Conservation (phyloP, 2,113 vertebrate species). For the Alligator mississippiensis region DNA sequence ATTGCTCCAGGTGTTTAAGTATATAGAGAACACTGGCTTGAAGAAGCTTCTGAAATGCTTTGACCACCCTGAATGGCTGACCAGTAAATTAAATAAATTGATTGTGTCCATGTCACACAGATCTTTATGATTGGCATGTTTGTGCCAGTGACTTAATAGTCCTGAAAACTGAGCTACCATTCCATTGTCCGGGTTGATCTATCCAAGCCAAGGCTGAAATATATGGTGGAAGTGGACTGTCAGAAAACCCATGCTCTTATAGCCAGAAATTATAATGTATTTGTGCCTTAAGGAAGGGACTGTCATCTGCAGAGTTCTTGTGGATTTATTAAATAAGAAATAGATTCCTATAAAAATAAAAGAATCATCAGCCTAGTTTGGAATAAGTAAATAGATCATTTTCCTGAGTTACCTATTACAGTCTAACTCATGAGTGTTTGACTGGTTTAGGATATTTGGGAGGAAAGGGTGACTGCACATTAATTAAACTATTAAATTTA, state of each 20-base stretch:
- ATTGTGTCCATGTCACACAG: neutral
- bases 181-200: neutral
- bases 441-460: neutral
- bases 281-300: neutral
- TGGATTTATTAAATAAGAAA: no score
- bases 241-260: neutral
- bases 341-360: no score
- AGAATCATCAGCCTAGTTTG: no score
- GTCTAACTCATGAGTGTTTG: no score
- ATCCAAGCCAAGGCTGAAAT: neutral
- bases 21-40: neutral
- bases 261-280: neutral
- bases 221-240: neutral
- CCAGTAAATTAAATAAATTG: neutral
- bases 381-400: neutral
- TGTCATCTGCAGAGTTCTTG: neutral
- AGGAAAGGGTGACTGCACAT: neutral
- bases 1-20: neutral
- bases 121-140: neutral
- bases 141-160: neutral
- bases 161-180: no score
- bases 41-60: neutral
- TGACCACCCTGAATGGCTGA: neutral
- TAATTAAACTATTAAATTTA: neutral
- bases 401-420: neutral